Evolutionary conservation across 2,888 invertebrate species (phyloP).

Genomic region (Eledona agricola): DNA sequence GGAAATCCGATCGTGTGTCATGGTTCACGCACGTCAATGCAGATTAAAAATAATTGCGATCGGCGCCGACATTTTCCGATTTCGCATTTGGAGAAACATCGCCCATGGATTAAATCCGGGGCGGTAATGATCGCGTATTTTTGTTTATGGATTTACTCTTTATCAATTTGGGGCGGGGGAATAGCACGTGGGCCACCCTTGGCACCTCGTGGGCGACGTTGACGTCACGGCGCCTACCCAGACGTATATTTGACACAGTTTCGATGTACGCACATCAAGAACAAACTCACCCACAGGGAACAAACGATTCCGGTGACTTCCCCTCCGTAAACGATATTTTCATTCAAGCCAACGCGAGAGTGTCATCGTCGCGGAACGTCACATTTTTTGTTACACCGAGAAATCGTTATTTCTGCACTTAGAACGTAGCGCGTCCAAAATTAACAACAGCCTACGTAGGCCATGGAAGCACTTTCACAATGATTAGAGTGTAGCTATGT

Average conservation of each 20-base stretch:
- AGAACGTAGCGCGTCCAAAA: too few species aligned
- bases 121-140: too few species aligned
- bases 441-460: too few species aligned
- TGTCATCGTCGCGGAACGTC: too few species aligned
- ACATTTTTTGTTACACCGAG: too few species aligned
- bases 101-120: too few species aligned
- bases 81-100: too few species aligned
- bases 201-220: slow-evolving; percentile 31
- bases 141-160: slow-evolving; percentile 10
- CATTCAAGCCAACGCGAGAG: slow-evolving; percentile 1
- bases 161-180: slow-evolving; percentile 10
- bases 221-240: slow-evolving; percentile 43
- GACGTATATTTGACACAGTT: slow-evolving; percentile 38
- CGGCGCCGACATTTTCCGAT: slow-evolving; percentile 4
- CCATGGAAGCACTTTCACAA: too few species aligned
- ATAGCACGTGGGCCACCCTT: slow-evolving; percentile 26
- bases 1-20: slow-evolving; percentile 11
- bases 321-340: slow-evolving; percentile 31
- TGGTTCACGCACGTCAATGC: slow-evolving; percentile 2
- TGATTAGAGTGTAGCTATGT: too few species aligned
- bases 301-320: slow-evolving; percentile 38
- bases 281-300: slow-evolving; percentile 33
- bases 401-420: too few species aligned
- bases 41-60: slow-evolving; percentile 2
- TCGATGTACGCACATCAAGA: slow-evolving; percentile 33